Percentiles rank a stretch among this genome's conserved stretches.
Evolutionary conservation across 2,113 vertebrate species (phyloP).

Genomic region (Cavia porcellus): DNA sequence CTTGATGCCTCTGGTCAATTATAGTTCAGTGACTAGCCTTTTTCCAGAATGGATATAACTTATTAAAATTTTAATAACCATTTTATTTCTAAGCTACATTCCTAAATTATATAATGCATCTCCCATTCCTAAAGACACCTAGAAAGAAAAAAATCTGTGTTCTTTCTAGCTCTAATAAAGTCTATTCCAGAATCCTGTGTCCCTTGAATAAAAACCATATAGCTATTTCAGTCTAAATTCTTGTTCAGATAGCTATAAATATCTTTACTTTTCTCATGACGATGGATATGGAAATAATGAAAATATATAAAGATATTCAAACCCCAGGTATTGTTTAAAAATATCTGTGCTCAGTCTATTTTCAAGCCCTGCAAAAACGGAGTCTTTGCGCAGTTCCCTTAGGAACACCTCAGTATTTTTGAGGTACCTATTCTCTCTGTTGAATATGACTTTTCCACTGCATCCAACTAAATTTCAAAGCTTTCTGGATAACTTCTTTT

Average conservation of each 20-base stretch:
- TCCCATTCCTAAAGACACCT: neutral
- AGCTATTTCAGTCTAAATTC: slow-evolving; percentile 55
- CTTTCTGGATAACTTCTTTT: slow-evolving; percentile 11
- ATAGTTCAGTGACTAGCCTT: neutral
- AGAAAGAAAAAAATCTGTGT: slow-evolving; percentile 15
- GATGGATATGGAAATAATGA: slow-evolving; percentile 41
- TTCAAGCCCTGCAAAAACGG: neutral
- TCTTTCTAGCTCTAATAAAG: neutral
- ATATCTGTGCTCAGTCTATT: neutral
- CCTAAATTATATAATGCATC: neutral
- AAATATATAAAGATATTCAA: slow-evolving; percentile 52
- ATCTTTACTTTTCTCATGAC: slow-evolving; percentile 10
- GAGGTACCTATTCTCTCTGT: neutral
- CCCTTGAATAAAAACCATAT: neutral
- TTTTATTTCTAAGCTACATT: neutral
- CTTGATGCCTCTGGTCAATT: slow-evolving; percentile 12
- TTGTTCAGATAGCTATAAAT: slow-evolving; percentile 61
- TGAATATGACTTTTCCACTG: slow-evolving; percentile 6
- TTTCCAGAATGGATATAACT: slow-evolving; percentile 9
- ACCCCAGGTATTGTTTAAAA: slow-evolving; percentile 36
- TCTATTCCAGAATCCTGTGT: neutral
- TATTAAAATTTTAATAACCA: slow-evolving; percentile 49
- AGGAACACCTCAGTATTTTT: neutral
- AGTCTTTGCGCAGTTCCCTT: neutral
- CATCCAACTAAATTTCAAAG: neutral